Evolutionary conservation across 64 coral and sea anemone genomes (phyloP), one percentile per base, ranked within the genome.

Genomic region (Pocillopora verrucosa): DNA sequence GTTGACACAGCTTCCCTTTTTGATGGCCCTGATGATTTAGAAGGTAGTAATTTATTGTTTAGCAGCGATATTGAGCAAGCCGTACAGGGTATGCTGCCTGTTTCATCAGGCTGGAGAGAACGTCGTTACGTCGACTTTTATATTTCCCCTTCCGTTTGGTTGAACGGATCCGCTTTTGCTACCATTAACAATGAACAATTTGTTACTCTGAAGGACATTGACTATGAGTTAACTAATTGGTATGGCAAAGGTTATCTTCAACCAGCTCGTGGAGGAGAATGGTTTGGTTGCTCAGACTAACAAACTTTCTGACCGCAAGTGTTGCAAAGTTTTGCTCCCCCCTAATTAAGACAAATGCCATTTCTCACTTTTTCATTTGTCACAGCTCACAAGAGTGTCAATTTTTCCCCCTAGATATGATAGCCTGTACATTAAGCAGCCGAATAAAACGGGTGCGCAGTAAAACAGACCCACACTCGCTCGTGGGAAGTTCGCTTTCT

Each of bases 81-180:
- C 38, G 12, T 80, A 2, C 38, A 34, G 38, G 77, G 77, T 41
- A 38, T 80, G 14, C 59, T 77, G 16, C 36, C 77, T 35, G 62
- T 57, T 19, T 57, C 62, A 5, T 9, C 37, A 20, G 14, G 35
- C 1, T 41, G 59, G 41, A 74, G 61, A 25, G 35, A 65, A 5
- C 75, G 76, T 25, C 16, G 88, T 36, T 89, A 89, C 41, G 77
- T n/a, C 13, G 88, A 89, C n/a, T 72, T 89, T 12, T 79, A 89
- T 65, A 9, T 38, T 26, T 74, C 60, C 15, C 58, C 59, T 13
- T 59, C 75, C 10, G 60, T 10, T 15, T 89, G 88, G 88, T 41
- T 74, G 88, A 72, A 77, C 10, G 62, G 51, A 12, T 78, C 76
- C 13, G 64, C 76, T 11, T 5, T 69, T 64, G 77, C 80, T 24